Evolutionary conservation across 2,113 vertebrate species (phyloP), one percentile per base, ranked within the genome.

Genomic region (Baryphthengus martii): DNA sequence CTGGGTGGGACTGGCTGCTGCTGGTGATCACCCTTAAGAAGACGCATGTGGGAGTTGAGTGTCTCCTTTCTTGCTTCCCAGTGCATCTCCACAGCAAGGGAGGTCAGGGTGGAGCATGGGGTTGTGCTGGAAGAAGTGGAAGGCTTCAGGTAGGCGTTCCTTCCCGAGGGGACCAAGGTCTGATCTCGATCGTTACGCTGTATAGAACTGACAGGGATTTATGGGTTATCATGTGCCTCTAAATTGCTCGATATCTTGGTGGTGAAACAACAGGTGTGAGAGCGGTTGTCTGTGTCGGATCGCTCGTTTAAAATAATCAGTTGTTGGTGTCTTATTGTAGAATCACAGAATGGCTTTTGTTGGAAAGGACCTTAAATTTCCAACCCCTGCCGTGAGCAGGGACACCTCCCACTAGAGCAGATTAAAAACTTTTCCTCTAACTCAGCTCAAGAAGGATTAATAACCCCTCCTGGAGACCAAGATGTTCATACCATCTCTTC

Each of bases 141-240:
- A 63, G 35, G 8, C 20, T 50, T 65, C 44, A 35, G 50, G 76
- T 19, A 83, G 35, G 23, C 7, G 14, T 56, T 23, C 6, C 19
- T 71, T 56, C 23, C 5, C 1, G 33, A 29, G 3, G 10, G 19
- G n/a, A 18, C 33, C 6, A 2, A 50, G 28, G 35, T 49, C 28
- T 18, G 5, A 21, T 89, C 10, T 62, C 14, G 53, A 4, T 26
- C 13, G 0, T 17, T 35, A 44, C 0, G 3, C 13, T 15, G 10
- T 14, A 3, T 20, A 31, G 45, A 55, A 10, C 44, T 17, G 17
- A 5, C 8, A 7, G 25, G 13, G 37, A 1, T 50, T 74, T 72
- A 5, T 39, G n/a, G 35, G 73, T 85, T 73, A 17, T 56, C 2
- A 0, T 1, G n/a, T 63, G 31, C 7, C 7, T 62, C 19, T 29